Evolutionary conservation across 2,888 invertebrate species (phyloP).

Genomic region (Eupelmus urozonus): DNA sequence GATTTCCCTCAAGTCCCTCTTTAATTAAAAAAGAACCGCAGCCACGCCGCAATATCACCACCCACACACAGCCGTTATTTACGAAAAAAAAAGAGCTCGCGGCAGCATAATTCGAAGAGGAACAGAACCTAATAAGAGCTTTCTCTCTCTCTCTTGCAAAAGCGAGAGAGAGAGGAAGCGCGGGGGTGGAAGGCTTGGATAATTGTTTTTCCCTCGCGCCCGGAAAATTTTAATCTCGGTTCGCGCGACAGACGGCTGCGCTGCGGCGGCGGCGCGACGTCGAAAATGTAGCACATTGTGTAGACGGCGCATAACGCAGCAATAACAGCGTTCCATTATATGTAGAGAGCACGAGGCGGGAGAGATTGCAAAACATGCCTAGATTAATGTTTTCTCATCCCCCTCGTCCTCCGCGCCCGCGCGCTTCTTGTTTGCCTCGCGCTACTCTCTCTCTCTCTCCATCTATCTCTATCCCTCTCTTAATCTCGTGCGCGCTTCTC

Average conservation of each 20-base stretch:
- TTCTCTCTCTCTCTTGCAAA: background rate
- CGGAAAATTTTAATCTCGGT: conserved; percentile 73
- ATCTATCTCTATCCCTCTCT: too few species aligned
- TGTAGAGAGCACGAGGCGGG: conserved; percentile 59
- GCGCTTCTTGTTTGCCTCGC: too few species aligned
- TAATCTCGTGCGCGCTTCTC: too few species aligned
- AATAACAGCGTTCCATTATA: conserved; percentile 76
- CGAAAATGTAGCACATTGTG: conserved; percentile 71
- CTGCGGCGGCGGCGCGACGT: conserved; percentile 59
- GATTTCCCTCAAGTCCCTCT: too few species aligned
- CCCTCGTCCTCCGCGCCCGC: conserved; percentile 35
- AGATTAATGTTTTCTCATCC: conserved; percentile 77
- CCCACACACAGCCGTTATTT: too few species aligned
- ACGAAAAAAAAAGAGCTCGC: background rate
- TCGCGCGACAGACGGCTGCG: conserved; percentile 58
- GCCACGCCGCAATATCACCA: too few species aligned
- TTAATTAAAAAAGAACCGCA: background rate
- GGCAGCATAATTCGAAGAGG: conserved; percentile 7
- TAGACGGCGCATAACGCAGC: conserved; percentile 72
- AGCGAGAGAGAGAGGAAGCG: conserved; percentile 18
- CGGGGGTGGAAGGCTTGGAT: conserved; percentile 38
- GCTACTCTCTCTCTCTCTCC: too few species aligned
- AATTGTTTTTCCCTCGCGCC: conserved; percentile 60
- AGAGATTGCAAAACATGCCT: conserved; percentile 76
- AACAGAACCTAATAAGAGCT: conserved; percentile 37